Conservation (phyloP, 1,140 invertebrate genomes). For the Rhyzopertha dominica region DNA sequence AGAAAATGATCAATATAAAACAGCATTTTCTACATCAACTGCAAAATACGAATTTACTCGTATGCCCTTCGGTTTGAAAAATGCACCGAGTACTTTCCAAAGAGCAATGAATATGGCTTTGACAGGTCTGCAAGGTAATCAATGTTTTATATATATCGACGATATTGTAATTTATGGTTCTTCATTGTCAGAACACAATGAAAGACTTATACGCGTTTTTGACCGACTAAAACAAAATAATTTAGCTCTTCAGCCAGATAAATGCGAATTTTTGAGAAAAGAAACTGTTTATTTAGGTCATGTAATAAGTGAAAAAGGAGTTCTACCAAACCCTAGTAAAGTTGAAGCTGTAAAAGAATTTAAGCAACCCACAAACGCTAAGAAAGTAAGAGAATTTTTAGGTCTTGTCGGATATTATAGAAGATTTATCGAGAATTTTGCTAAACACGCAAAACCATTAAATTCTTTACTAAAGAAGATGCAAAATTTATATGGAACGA, state of each 20-base stretch:
- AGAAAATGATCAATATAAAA: conserved; percentile 43
- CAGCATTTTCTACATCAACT: conserved; percentile 44
- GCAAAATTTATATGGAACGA: not conserved
- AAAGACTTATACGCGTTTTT: conserved; percentile 38
- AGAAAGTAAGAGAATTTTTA: conserved; percentile 45
- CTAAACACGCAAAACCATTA: conserved; percentile 15
- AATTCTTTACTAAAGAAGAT: conserved; percentile 18
- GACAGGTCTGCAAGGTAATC: conserved; percentile 27
- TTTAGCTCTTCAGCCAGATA: conserved; percentile 29
- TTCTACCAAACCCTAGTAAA: conserved; percentile 44
- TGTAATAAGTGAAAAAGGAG: conserved; percentile 39
- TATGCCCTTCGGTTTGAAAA: conserved; percentile 41
- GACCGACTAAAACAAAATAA: conserved; percentile 26
- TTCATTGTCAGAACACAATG: conserved; percentile 36
- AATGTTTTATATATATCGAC: conserved; percentile 44
- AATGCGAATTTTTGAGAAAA: conserved; percentile 37
- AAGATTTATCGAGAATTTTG: conserved; percentile 22
- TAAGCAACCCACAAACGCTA: conserved; percentile 38
- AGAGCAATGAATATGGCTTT: conserved; percentile 39
- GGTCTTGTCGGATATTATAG: conserved; percentile 38
- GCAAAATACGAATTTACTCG: conserved; percentile 22
- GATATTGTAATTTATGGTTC: conserved; percentile 43
- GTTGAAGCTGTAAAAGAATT: conserved; percentile 38
- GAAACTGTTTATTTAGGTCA: conserved; percentile 47
- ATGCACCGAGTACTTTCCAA: conserved; percentile 36